A percentile compares a stretch with the other conserved stretches of the same genome.
These are phyloP conservation scores for Perizoma affinitatum DNA, from an alignment of 2,888 invertebrate genomes.

Conservation along the genomic window DNA sequence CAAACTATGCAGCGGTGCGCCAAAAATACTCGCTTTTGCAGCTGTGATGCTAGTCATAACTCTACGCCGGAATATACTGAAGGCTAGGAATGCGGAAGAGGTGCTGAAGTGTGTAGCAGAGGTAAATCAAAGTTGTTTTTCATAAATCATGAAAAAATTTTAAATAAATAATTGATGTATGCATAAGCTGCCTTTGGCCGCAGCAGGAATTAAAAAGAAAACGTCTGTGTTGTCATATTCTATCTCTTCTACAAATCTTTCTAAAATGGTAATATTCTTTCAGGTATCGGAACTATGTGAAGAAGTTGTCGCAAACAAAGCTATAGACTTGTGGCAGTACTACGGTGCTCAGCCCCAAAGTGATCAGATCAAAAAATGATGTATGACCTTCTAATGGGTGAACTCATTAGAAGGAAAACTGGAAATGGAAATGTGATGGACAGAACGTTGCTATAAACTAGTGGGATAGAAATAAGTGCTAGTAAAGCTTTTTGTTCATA, in stretches of 20 bases:
- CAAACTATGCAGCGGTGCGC: constrained; percentile 93
- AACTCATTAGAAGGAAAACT: constrained; percentile 76
- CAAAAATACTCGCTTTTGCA: constrained; percentile 91
- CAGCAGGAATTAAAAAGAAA: background rate
- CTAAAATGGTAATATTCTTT: constrained; percentile 36
- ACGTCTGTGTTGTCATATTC: too few species aligned
- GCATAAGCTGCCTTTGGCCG: background rate
- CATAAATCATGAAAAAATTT: too few species aligned
- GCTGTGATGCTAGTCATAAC: constrained; percentile 90
- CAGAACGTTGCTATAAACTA: constrained; percentile 20
- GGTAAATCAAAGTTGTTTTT: constrained; percentile 46
- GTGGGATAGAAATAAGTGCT: constrained; percentile 11
- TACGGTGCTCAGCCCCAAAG: constrained; percentile 86
- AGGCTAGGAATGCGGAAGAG: constrained; percentile 84
- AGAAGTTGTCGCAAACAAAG: constrained; percentile 93
- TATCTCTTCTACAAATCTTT: too few species aligned
- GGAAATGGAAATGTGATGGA: constrained; percentile 27
- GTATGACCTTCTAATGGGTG: constrained; percentile 82
- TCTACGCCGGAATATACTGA: constrained; percentile 86
- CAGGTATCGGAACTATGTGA: constrained; percentile 92
- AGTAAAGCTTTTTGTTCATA: constrained; percentile 10
- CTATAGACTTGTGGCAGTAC: constrained; percentile 93
- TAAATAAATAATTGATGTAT: background rate
- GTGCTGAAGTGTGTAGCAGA: constrained; percentile 87
- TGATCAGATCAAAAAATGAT: constrained; percentile 79